Conservation (phyloP, 2,888 invertebrate species). For the Spodoptera exigua region DNA sequence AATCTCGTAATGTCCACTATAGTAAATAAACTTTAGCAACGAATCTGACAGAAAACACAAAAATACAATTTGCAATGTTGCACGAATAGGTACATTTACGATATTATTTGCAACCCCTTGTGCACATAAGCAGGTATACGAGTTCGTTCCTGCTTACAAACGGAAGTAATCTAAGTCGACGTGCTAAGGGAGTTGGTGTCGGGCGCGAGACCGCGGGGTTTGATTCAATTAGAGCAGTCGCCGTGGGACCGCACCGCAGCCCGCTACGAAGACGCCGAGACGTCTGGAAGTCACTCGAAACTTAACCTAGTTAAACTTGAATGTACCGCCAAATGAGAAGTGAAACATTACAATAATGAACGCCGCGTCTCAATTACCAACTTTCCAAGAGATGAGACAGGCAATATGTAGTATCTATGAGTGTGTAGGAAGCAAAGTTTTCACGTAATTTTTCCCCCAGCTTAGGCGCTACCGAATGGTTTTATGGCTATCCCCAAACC, state of each 20-base stretch:
- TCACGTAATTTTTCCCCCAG: conserved; percentile 40
- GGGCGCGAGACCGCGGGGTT: conserved; percentile 69
- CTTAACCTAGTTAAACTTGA: conserved; percentile 44
- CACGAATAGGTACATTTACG: conserved; percentile 14
- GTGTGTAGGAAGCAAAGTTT: conserved; percentile 8
- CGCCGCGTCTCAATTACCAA: background rate
- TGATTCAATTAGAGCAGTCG: conserved; percentile 83
- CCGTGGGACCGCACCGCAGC: conserved; percentile 65
- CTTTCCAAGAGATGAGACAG: background rate
- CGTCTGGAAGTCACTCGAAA: conserved; percentile 45
- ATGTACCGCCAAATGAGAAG: conserved; percentile 11
- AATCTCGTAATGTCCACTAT: too few species aligned
- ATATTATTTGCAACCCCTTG: conserved; percentile 37
- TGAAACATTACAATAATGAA: conserved; percentile 1
- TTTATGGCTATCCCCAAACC: conserved; percentile 63
- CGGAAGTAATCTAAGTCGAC: conserved; percentile 81
- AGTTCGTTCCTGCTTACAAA: conserved; percentile 38
- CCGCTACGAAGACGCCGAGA: conserved; percentile 41
- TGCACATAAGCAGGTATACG: conserved; percentile 48
- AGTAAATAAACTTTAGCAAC: too few species aligned
- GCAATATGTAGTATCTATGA: background rate
- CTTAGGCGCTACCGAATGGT: conserved; percentile 50
- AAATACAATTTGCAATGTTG: conserved; percentile 1
- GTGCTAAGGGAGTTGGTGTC: conserved; percentile 80
- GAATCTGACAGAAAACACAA: too few species aligned